phyloP scores from a whole-genome alignment of 2,113 vertebrate species.

The Emydocephalus ijimae region DNA sequence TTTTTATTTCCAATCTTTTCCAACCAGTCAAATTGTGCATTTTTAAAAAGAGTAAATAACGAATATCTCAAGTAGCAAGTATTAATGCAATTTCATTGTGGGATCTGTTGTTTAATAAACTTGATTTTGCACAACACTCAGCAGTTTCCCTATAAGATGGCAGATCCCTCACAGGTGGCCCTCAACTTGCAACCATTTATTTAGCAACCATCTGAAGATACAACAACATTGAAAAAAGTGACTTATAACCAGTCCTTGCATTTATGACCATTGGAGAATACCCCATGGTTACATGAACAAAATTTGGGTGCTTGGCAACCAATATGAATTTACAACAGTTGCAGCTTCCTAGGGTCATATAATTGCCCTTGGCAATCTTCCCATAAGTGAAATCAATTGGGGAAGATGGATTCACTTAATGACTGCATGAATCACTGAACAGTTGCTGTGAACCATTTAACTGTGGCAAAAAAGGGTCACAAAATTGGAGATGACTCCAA shows the following conservation, averaged over 20 bases:
- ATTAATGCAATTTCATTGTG: background rate
- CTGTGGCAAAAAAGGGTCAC: background rate
- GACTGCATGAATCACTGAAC: too few relatives aligned
- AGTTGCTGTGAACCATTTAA: background rate
- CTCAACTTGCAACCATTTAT: background rate
- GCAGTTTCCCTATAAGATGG: background rate
- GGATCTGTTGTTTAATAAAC: background rate
- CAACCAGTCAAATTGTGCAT: background rate
- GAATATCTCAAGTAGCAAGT: background rate
- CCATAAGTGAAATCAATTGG: background rate
- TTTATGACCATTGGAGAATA: background rate
- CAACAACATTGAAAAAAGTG: background rate
- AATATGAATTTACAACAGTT: background rate
- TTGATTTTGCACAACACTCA: background rate
- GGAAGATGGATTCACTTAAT: background rate
- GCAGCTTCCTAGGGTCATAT: background rate
- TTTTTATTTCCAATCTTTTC: background rate
- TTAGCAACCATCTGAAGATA: too few relatives aligned
- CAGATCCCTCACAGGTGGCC: background rate
- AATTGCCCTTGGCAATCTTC: background rate
- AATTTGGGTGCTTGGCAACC: background rate
- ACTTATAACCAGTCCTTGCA: background rate
- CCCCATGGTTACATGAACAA: background rate
- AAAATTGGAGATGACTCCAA: background rate
- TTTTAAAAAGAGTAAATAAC: background rate